Conservation (phyloP, 2,797 vertebrate genomes). For the Hylomyscus alleni region DNA sequence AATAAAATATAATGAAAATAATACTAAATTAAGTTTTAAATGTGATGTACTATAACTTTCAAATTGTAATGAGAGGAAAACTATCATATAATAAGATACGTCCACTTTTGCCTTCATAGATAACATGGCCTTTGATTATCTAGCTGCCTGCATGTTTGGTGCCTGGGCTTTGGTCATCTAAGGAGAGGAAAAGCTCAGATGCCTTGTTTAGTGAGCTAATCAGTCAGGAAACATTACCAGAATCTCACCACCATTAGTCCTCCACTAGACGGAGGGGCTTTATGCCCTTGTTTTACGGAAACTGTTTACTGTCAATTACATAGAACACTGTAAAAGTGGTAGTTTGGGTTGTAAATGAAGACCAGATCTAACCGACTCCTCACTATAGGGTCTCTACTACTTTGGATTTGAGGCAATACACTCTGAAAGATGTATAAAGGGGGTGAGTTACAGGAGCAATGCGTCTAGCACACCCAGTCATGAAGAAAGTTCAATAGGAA, state of each 20-base stretch:
- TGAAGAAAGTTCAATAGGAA: not conserved
- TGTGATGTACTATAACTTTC: not conserved
- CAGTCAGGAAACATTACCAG: not conserved
- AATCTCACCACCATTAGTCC: not conserved
- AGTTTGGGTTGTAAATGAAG: not conserved
- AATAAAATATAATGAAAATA: constrained; percentile 55
- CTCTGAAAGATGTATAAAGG: not conserved
- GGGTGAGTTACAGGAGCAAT: not conserved
- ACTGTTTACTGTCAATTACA: not conserved
- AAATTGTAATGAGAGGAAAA: not conserved
- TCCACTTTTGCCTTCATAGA: constrained; percentile 98
- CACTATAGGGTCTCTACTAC: not conserved
- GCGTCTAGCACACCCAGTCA: not conserved
- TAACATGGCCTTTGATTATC: constrained; percentile 92
- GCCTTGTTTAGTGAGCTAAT: not conserved
- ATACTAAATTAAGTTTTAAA: constrained; percentile 24
- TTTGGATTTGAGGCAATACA: not conserved
- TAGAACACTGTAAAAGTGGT: not conserved
- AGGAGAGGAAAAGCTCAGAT: not conserved
- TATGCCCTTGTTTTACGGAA: not conserved
- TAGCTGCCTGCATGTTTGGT: not conserved
- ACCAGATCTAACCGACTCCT: not conserved
- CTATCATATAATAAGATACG: constrained; percentile 96
- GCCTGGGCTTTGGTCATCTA: not conserved
- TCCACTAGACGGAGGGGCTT: not conserved